A percentile compares a stretch with the other conserved stretches of the same genome.
phyloP scores from a whole-genome alignment of 1,140 invertebrate species.

The Meloidogyne hapla region DNA sequence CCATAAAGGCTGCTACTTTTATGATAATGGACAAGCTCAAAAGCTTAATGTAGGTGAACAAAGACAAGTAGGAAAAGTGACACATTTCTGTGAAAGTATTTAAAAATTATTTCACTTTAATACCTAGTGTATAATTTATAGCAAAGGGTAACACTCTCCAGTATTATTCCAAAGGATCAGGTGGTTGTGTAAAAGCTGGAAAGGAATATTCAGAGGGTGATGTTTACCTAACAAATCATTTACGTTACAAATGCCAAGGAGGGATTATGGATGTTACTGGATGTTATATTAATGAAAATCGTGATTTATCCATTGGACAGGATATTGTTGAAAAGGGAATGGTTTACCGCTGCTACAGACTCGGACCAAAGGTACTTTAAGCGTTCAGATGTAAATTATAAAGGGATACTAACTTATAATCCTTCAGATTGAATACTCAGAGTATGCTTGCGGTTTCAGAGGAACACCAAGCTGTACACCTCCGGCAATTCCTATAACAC shows the following conservation, averaged over 20 bases:
- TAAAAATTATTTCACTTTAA: slow-evolving; percentile 7
- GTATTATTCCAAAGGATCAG: slow-evolving; percentile 34
- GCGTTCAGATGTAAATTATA: no score
- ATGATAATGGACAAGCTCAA: slow-evolving; percentile 25
- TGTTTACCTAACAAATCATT: slow-evolving; percentile 48
- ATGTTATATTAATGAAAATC: slow-evolving; percentile 49
- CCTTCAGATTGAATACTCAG: slow-evolving; percentile 43
- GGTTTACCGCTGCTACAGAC: slow-evolving; percentile 44
- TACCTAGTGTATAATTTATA: neutral
- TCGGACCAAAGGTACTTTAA: slow-evolving; percentile 38
- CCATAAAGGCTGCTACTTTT: slow-evolving; percentile 39
- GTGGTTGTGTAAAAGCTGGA: slow-evolving; percentile 37
- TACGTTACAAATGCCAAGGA: slow-evolving; percentile 43
- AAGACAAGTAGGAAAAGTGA: slow-evolving; percentile 41
- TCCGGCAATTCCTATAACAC: slow-evolving; percentile 41
- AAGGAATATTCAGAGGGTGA: slow-evolving; percentile 56
- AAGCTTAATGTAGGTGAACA: slow-evolving; percentile 37
- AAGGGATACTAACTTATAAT: no score
- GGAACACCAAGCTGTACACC: slow-evolving; percentile 44
- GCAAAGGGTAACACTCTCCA: slow-evolving; percentile 39
- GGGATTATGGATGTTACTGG: slow-evolving; percentile 29
- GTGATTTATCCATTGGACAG: slow-evolving; percentile 41
- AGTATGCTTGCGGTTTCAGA: slow-evolving; percentile 47
- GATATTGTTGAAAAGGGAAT: slow-evolving; percentile 50
- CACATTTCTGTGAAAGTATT: slow-evolving; percentile 46